Percentiles rank a stretch among this genome's conserved stretches.
phyloP scores from a whole-genome alignment of 2,888 invertebrate genomes.

The Myathropa florea region DNA sequence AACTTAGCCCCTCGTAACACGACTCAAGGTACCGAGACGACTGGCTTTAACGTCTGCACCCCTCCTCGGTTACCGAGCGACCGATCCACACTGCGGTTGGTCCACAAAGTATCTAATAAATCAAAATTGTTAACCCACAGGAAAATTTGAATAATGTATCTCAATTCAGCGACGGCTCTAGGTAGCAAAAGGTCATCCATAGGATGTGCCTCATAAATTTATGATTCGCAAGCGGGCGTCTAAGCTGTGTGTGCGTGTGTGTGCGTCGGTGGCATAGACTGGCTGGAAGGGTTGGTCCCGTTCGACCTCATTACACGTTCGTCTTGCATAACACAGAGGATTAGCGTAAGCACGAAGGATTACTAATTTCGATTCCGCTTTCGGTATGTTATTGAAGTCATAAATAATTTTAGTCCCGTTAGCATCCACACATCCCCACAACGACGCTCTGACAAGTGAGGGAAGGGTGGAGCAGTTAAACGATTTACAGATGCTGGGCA shows the following conservation, averaged over 20 bases:
- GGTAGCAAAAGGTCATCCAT: slow-evolving; percentile 25
- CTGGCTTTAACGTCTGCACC: neutral
- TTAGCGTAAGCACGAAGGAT: slow-evolving; percentile 53
- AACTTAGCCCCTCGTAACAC: neutral
- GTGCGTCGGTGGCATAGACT: neutral
- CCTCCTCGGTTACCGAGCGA: neutral
- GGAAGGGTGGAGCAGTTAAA: neutral
- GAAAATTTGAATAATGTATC: slow-evolving; percentile 53
- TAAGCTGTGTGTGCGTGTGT: neutral
- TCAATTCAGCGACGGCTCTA: slow-evolving; percentile 4
- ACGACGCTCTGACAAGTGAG: neutral
- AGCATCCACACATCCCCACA: neutral
- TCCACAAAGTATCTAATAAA: slow-evolving; percentile 47
- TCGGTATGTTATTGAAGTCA: slow-evolving; percentile 35
- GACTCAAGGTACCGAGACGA: neutral
- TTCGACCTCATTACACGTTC: neutral
- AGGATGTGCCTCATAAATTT: slow-evolving; percentile 50
- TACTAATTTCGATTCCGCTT: slow-evolving; percentile 58
- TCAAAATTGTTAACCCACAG: slow-evolving; percentile 48
- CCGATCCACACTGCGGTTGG: neutral
- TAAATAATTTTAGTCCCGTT: slow-evolving; percentile 49
- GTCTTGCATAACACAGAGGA: slow-evolving; percentile 33
- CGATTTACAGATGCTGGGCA: neutral
- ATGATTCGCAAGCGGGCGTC: slow-evolving; percentile 41
- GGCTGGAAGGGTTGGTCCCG: no score